Evolutionary conservation across 1,140 invertebrate genomes (phyloP).

Genomic region (Anoplophora glabripennis): DNA sequence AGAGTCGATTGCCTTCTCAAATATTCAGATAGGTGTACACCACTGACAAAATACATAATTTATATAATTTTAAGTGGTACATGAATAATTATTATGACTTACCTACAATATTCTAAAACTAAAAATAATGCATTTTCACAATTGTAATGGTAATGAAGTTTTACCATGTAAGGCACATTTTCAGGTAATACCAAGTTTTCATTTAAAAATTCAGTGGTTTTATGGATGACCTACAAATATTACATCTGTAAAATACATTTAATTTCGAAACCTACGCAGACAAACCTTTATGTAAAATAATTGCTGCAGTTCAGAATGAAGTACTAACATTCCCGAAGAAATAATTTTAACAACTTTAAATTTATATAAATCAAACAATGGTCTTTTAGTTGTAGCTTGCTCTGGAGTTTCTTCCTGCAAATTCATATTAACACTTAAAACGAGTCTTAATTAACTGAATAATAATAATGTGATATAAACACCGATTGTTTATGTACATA

Average conservation of each 20-base stretch:
- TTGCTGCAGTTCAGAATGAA: slow-evolving; percentile 49
- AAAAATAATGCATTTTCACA: slow-evolving; percentile 54
- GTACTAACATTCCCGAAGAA: slow-evolving; percentile 51
- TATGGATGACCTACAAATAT: slow-evolving; percentile 48
- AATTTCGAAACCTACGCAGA: slow-evolving; percentile 7
- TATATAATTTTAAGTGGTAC: too few species aligned
- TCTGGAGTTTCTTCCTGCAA: slow-evolving; percentile 19
- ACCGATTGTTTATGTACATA: too few species aligned
- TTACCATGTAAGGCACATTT: slow-evolving; percentile 53
- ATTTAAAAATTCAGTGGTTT: slow-evolving; percentile 48
- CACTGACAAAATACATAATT: slow-evolving; percentile 35
- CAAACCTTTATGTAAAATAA: slow-evolving; percentile 50
- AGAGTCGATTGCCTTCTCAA: slow-evolving; percentile 27
- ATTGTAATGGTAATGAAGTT: slow-evolving; percentile 50
- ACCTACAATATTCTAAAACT: slow-evolving; percentile 49
- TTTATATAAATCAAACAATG: slow-evolving; percentile 49
- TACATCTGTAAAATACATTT: slow-evolving; percentile 3
- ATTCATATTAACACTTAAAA: not conserved
- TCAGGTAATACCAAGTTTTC: slow-evolving; percentile 50
- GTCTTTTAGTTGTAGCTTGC: slow-evolving; percentile 26
- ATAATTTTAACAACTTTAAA: slow-evolving; percentile 53
- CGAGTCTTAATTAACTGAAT: too few species aligned
- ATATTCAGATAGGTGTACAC: slow-evolving; percentile 48
- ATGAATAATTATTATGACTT: slow-evolving; percentile 8
- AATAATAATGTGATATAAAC: too few species aligned